Evolutionary conservation across 2,888 invertebrate genomes (phyloP).

Genomic region (Xestia xanthographa): DNA sequence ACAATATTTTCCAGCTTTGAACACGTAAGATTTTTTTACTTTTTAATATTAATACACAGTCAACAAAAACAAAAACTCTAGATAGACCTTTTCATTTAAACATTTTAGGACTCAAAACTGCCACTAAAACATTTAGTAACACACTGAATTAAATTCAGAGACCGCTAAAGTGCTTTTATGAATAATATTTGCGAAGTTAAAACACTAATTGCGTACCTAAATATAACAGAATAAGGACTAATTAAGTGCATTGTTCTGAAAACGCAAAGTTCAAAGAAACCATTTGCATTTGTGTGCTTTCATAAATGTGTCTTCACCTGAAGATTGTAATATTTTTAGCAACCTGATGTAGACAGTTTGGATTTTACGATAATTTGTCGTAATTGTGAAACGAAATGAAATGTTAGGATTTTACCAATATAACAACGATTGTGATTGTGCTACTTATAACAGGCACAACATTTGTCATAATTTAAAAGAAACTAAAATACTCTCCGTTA

Average conservation of each 20-base stretch:
- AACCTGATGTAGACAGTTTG: background rate
- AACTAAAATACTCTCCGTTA: background rate
- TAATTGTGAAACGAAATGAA: background rate
- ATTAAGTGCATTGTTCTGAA: constrained; percentile 26
- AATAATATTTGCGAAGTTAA: constrained; percentile 21
- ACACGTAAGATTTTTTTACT: background rate
- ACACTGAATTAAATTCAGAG: constrained; percentile 16
- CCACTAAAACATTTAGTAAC: constrained; percentile 17
- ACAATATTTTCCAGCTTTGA: background rate
- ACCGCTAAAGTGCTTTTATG: constrained; percentile 2
- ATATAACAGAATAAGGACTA: constrained; percentile 15
- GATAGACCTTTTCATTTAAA: constrained; percentile 14
- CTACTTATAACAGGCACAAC: background rate
- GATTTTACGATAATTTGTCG: background rate
- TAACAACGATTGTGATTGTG: background rate
- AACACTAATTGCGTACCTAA: constrained; percentile 23
- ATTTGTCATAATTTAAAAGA: background rate
- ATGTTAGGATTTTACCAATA: background rate
- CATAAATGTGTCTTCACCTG: constrained; percentile 6
- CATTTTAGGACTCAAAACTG: background rate
- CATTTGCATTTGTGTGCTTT: constrained; percentile 3
- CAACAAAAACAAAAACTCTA: background rate
- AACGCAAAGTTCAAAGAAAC: constrained; percentile 39
- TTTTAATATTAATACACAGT: background rate
- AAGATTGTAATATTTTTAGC: constrained; percentile 8